Base-by-base conservation (phyloP, 2,888 invertebrate species). In the Tenthredo livida region DNA sequence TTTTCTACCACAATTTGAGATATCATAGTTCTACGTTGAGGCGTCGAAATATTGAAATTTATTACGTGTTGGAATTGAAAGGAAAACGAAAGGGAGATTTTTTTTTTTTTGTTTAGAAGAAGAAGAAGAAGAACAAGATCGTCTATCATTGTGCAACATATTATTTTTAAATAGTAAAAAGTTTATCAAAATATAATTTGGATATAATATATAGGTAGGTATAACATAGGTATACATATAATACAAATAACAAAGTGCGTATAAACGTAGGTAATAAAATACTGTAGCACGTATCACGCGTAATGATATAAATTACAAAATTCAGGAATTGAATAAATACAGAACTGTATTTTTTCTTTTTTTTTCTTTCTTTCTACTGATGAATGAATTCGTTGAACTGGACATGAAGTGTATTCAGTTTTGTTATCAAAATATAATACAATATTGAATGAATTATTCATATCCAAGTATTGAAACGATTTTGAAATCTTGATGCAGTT, bases 111-210 rank as follows among this genome's bases (percentile, higher is more conserved):
- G 0, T 7, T 7, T 29, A 37, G 37, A 37, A 21, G 21, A 37
- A 37, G 37, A 37, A 37, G 7, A 37, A 37, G 7, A 37, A 37
- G 37, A 37, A 21, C 10, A 21, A 58, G 9, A 58, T 58, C 58
- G 21, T 58, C 10, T 58, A n/a, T 58, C n/a, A 58, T 58, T 61
- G 10, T 4, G 12, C 2, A 61, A 10, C 61, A 25, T 61, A 25
- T 61, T 25, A 61, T 25, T 54, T 54, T n/a, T 61, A 25, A 61
- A 61, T 61, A 61, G 61, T 61, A 61, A 61, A 61, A 61, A 61
- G 9, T 25, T 61, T 61, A 61, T 61, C 61, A 61, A 61, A 61
- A 61, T 61, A 61, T 61, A 61, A 61, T 61, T 61, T 61, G 25
- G 21, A 25, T 61, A 61, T 61, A 61, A 61, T 61, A 61, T 61